Evolutionary conservation across 1,140 invertebrate genomes (phyloP), one percentile per base, ranked within the genome.

Genomic region (Brachionus rubens): DNA sequence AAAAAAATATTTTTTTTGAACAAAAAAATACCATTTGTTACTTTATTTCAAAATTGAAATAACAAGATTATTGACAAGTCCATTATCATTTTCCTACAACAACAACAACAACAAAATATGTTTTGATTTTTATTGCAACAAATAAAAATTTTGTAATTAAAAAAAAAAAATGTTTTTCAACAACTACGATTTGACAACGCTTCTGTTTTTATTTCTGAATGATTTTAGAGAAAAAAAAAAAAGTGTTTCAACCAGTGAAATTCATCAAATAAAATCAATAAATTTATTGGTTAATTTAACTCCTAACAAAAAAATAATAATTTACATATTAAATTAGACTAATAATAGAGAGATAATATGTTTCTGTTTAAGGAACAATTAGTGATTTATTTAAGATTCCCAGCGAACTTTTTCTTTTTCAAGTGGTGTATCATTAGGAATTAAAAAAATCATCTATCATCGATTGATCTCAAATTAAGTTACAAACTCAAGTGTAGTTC

Each of bases 21-120:
- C 19, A 4, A 10, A 52, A 19, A 19, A 19, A 7, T 48, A 7
- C 47, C n/a, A 14, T 48, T 48, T 3, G n/a, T 48, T 48, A n/a
- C 9, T 36, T 36, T 36, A 36, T 36, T 36, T 36, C 9, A 36
- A n/a, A 26, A 26, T 41, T 62, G 36, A 62, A 65, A 43, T 65
- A 65, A 65, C 33, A 65, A 65, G 33, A 65, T 65, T 65, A 65
- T 65, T 65, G 59, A 65, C 59, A 65, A 65, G 59, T 65, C 59
- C 59, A 65, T 65, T 65, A 65, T 65, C 36, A 43, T 65, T 65
- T 19, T 62, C 36, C 19, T 50, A 16, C 24, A 24, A 26, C 24
- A 54, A 54, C 1, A 54, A 54, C 7, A 26, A 54, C 7, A 26
- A 12, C 10, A 24, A 28, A 26, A 54, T 26, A 1, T 26, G 9